A percentile compares a stretch with the other conserved stretches of the same genome.
Evolutionary conservation across 2,888 invertebrate genomes (phyloP).

Genomic region (Euzophera pinguis): DNA sequence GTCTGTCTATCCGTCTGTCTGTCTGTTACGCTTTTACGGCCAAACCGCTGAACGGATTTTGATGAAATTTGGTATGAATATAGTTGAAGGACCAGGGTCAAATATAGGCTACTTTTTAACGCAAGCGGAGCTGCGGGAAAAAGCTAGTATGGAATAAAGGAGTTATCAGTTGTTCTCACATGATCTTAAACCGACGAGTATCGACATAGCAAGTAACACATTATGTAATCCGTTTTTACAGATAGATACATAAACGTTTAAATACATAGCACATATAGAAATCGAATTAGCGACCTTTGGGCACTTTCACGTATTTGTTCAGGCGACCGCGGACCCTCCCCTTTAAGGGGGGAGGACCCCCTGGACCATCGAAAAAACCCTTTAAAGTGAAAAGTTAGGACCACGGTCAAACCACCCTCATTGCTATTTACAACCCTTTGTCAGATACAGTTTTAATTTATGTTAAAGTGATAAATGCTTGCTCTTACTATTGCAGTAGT

Average conservation of each 20-base stretch:
- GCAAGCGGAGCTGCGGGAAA: no score
- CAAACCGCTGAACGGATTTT: no score
- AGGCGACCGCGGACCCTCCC: constrained; percentile 38
- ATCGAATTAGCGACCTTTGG: constrained; percentile 50
- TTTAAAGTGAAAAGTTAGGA: constrained; percentile 61
- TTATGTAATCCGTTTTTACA: constrained; percentile 11
- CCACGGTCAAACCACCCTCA: constrained; percentile 27
- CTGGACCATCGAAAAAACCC: constrained; percentile 55
- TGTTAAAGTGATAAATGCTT: no score
- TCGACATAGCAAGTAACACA: not conserved
- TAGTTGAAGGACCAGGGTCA: no score
- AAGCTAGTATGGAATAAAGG: no score
- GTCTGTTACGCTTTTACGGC: no score
- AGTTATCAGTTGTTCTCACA: not conserved
- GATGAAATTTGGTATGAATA: no score
- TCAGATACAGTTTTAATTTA: not conserved
- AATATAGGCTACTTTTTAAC: no score
- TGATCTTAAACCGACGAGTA: not conserved
- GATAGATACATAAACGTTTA: constrained; percentile 17
- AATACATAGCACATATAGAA: constrained; percentile 31
- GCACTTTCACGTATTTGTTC: constrained; percentile 49
- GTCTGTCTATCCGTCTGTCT: no score
- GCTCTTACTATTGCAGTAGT: no score
- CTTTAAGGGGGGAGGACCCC: constrained; percentile 19
- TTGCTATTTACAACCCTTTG: constrained; percentile 19